These are phyloP conservation scores for Epinephelus cyanopodus DNA, from an alignment of 2,113 vertebrate species.

Conservation along the genomic window DNA sequence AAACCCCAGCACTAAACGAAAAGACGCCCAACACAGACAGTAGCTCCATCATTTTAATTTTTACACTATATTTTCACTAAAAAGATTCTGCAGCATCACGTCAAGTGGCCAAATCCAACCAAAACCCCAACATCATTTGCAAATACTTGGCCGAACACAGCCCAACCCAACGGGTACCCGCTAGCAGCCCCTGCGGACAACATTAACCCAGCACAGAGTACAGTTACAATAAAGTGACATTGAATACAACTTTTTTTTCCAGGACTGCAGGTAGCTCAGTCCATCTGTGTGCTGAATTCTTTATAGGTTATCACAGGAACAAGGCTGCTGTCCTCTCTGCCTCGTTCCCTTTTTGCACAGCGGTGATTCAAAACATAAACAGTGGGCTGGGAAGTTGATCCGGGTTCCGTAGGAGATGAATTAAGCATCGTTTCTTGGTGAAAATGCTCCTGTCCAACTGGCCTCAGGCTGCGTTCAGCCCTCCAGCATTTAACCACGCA, in stretches of 20 bases:
- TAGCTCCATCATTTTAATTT: too few species aligned
- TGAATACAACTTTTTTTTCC: slow-evolving; percentile 43
- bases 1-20: too few species aligned
- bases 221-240: slow-evolving; percentile 33
- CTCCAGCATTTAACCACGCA: too few species aligned
- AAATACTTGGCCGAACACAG: too few species aligned
- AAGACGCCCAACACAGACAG: too few species aligned
- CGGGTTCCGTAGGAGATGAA: neutral
- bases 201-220: slow-evolving; percentile 4
- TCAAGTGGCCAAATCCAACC: too few species aligned
- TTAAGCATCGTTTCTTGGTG: neutral
- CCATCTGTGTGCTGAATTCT: slow-evolving; percentile 61
- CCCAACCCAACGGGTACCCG: too few species aligned
- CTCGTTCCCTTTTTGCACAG: slow-evolving; percentile 10
- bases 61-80: too few species aligned
- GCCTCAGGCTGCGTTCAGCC: neutral
- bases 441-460: neutral
- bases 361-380: slow-evolving; percentile 15
- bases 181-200: neutral
- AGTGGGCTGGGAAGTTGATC: neutral
- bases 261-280: slow-evolving; percentile 41
- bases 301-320: slow-evolving; percentile 61
- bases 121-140: too few species aligned
- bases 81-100: too few species aligned
- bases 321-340: slow-evolving; percentile 31